A percentile compares a stretch with the other conserved stretches of the same genome.
Conservation (phyloP, 1,140 invertebrate species). For the Doryteuthis pealeii region DNA sequence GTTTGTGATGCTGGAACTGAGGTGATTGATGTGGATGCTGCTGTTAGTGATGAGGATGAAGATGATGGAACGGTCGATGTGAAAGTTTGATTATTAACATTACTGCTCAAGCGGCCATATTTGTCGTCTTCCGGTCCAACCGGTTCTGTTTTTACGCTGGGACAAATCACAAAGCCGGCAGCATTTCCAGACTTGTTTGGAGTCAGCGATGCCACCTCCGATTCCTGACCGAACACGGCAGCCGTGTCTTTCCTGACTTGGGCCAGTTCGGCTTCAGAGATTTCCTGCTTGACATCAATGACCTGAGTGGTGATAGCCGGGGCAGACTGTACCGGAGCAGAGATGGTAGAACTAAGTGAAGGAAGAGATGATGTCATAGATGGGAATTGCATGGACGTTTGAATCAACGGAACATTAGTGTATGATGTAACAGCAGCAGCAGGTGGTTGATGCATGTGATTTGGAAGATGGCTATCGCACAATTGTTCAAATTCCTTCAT, state of each 20-base stretch:
- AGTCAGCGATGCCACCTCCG: neutral
- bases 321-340: neutral
- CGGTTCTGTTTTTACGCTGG: neutral
- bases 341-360: neutral
- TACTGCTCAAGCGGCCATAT: neutral
- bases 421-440: neutral
- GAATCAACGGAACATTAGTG: neutral
- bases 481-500: slow-evolving; percentile 7
- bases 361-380: neutral
- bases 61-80: neutral
- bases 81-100: neutral
- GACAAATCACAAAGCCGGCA: neutral
- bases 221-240: neutral
- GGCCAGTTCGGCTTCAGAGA: neutral
- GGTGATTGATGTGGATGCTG: neutral
- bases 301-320: neutral
- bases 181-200: neutral
- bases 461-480: slow-evolving; percentile 6
- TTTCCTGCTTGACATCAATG: slow-evolving; percentile 5
- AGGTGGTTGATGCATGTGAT: neutral
- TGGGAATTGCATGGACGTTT: neutral
- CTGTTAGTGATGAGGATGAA: neutral
- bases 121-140: neutral
- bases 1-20: neutral
- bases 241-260: neutral